These are phyloP conservation scores for Drosophila bunnanda DNA, from an alignment of 2,888 invertebrate species.

Conservation along the genomic window DNA sequence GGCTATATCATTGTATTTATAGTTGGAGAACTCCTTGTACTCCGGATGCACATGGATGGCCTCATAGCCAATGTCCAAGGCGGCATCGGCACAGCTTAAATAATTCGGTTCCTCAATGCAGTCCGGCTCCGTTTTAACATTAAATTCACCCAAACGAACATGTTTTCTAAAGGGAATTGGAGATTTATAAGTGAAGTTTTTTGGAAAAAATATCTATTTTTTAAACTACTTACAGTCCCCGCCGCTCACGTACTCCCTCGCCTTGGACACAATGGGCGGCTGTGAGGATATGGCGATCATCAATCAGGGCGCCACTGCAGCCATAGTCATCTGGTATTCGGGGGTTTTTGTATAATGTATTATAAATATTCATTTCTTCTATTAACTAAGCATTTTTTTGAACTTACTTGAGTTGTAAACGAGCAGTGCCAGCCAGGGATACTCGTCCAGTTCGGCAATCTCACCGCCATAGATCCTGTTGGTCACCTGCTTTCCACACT, in stretches of 20 bases:
- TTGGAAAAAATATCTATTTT: background rate
- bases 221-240: constrained; percentile 86
- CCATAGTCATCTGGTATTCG: constrained; percentile 85
- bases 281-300: constrained; percentile 86
- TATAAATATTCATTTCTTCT: background rate
- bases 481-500: constrained; percentile 87
- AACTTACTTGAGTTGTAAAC: constrained; percentile 86
- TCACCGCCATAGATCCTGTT: constrained; percentile 88
- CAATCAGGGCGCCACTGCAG: constrained; percentile 88
- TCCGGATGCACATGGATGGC: constrained; percentile 88
- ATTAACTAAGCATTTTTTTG: background rate
- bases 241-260: constrained; percentile 85
- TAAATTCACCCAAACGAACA: constrained; percentile 88
- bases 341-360: background rate
- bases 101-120: constrained; percentile 85
- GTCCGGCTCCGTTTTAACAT: constrained; percentile 87
- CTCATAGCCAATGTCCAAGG: constrained; percentile 87
- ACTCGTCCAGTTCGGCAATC: constrained; percentile 87
- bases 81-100: constrained; percentile 87
- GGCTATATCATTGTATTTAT: constrained; percentile 87
- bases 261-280: constrained; percentile 88
- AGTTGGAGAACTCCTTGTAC: constrained; percentile 85
- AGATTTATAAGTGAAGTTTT: no score
- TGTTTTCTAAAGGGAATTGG: constrained; percentile 76
- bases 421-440: constrained; percentile 87